Evolutionary conservation across 2,113 vertebrate species (phyloP).

Genomic region (Recurvirostra avosetta): DNA sequence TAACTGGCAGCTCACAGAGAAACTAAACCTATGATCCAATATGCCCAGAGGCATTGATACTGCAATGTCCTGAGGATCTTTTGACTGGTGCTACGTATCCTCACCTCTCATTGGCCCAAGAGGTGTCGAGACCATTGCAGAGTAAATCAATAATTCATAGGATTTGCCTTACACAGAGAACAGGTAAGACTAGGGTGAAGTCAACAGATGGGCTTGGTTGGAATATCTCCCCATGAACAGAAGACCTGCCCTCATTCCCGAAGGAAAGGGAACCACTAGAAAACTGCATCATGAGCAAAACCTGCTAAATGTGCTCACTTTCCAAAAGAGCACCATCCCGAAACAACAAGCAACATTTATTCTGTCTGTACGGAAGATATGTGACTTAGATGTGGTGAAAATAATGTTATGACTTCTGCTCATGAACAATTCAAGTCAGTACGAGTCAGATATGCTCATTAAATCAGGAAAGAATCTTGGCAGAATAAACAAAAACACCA

Average conservation of each 20-base stretch:
- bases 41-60: neutral
- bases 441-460: neutral
- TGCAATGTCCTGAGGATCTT: neutral
- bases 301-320: neutral
- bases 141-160: neutral
- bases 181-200: neutral
- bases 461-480: neutral
- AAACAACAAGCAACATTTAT: neutral
- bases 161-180: neutral
- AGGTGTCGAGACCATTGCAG: neutral
- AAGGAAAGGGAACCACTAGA: neutral
- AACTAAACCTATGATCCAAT: neutral
- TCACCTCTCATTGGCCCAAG: neutral
- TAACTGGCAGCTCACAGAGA: neutral
- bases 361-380: neutral
- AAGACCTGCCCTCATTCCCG: neutral
- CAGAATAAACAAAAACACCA: neutral
- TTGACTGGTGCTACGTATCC: neutral
- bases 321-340: neutral
- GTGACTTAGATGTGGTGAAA: neutral
- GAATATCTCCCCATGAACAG: neutral
- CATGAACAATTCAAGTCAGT: neutral
- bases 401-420: neutral
- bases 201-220: neutral
- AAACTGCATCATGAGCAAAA: neutral